Evolutionary conservation across 2,888 invertebrate genomes (phyloP).

Genomic region (Peribatodes rhomboidaria): DNA sequence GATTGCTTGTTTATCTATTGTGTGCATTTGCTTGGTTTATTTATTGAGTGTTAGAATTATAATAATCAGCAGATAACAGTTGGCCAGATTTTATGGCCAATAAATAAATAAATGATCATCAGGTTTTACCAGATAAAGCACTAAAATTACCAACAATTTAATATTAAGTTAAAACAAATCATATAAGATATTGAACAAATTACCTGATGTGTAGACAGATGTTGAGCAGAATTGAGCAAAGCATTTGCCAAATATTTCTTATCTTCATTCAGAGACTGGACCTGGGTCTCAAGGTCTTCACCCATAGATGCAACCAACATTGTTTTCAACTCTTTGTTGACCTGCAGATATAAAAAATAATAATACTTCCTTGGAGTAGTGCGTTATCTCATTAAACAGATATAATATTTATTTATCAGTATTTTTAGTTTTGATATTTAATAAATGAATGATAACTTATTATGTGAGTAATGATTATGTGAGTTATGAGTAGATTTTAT

Average conservation of each 20-base stretch:
- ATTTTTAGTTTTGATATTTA: conserved; percentile 1
- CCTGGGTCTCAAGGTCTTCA: conserved; percentile 95
- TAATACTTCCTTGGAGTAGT: not conserved
- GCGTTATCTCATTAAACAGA: not conserved
- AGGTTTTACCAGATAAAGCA: too few relatives aligned
- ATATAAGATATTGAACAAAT: not conserved
- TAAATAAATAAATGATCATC: too few relatives aligned
- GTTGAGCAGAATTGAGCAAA: conserved; percentile 93
- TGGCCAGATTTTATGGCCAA: too few relatives aligned
- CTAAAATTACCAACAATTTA: too few relatives aligned
- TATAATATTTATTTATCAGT: not conserved
- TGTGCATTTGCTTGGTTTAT: too few relatives aligned
- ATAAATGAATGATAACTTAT: not conserved
- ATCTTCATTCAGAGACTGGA: conserved; percentile 96
- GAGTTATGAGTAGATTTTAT: not conserved
- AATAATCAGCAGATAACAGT: too few relatives aligned
- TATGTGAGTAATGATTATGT: too few relatives aligned
- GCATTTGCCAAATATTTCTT: conserved; percentile 95
- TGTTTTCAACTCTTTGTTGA: conserved; percentile 96
- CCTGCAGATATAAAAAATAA: conserved; percentile 76
- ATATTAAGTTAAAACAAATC: too few relatives aligned
- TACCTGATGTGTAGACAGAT: conserved; percentile 93
- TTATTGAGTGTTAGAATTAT: too few relatives aligned
- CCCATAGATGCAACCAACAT: conserved; percentile 97
- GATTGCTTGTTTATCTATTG: too few relatives aligned